Evolutionary conservation across 2,113 vertebrate genomes (phyloP).

Genomic region (Trinectes maculatus): DNA sequence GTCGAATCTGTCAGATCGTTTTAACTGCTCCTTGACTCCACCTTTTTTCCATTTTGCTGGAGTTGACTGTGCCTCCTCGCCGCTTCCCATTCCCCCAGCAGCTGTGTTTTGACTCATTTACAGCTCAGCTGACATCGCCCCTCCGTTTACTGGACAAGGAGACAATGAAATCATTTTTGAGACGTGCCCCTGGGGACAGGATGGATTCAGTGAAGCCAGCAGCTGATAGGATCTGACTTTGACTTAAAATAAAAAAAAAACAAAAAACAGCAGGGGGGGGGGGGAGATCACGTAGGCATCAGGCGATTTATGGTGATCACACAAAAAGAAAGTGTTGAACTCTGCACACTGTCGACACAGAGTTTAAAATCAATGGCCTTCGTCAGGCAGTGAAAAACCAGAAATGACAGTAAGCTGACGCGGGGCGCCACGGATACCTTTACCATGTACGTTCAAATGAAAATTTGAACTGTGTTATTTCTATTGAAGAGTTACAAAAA

Average conservation of each 20-base stretch:
- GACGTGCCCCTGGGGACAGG: constrained; percentile 27
- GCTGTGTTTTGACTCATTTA: constrained; percentile 78
- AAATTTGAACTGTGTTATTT: too few relatives aligned
- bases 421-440: neutral
- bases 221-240: constrained; percentile 60
- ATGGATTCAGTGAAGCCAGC: constrained; percentile 44
- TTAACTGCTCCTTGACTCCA: constrained; percentile 64
- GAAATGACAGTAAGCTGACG: neutral
- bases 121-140: constrained; percentile 66
- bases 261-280: constrained; percentile 12
- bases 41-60: constrained; percentile 64
- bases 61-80: constrained; percentile 63
- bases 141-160: constrained; percentile 64
- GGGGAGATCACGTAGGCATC: constrained; percentile 28
- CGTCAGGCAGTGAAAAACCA: constrained; percentile 1
- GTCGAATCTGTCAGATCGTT: constrained; percentile 77
- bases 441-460: neutral
- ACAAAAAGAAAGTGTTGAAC: constrained; percentile 8
- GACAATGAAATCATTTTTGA: constrained; percentile 69
- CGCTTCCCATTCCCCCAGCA: constrained; percentile 64
- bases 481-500: neutral
- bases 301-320: constrained; percentile 17
- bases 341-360: neutral
- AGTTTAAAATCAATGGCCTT: neutral
- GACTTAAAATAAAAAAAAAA: constrained; percentile 49